phyloP scores from a whole-genome alignment of 2,888 invertebrate genomes.

The Auanema sp. region DNA sequence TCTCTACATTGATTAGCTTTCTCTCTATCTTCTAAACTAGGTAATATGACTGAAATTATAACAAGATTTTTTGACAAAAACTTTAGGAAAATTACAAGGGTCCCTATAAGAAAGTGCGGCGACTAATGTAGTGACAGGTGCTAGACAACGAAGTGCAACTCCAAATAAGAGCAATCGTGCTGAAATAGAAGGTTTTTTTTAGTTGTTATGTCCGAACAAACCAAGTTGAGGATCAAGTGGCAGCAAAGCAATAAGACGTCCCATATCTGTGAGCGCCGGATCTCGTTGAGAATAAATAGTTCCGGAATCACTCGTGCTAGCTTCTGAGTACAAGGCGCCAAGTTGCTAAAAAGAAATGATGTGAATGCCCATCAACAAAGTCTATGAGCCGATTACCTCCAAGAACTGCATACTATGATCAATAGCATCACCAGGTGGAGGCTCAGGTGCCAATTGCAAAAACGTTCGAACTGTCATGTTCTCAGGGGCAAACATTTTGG shows the following conservation, averaged over 20 bases:
- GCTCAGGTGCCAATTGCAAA: conserved; percentile 80
- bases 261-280: conserved; percentile 54
- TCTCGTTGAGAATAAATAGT: conserved; percentile 24
- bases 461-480: conserved; percentile 81
- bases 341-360: conserved; percentile 52
- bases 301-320: conserved; percentile 12
- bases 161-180: conserved; percentile 84
- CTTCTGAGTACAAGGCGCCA: conserved; percentile 50
- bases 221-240: conserved; percentile 88
- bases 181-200: conserved; percentile 14
- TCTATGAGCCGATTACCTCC: too few species aligned
- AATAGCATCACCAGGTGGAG: conserved; percentile 79
- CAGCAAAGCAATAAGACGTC: conserved; percentile 80
- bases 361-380: too few species aligned
- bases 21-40: conserved; percentile 27
- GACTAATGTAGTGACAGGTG: conserved; percentile 87
- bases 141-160: conserved; percentile 85
- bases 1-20: conserved; percentile 72
- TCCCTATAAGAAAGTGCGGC: conserved; percentile 80
- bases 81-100: conserved; percentile 70
- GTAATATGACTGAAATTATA: conserved; percentile 65
- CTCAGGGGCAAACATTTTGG: conserved; percentile 78
- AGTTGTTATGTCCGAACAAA: conserved; percentile 71
- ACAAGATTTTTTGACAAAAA: too few species aligned
- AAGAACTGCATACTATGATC: conserved; percentile 75